These are phyloP conservation scores for Cettia cetti DNA, from an alignment of 2,113 vertebrate genomes.

Conservation along the genomic window DNA sequence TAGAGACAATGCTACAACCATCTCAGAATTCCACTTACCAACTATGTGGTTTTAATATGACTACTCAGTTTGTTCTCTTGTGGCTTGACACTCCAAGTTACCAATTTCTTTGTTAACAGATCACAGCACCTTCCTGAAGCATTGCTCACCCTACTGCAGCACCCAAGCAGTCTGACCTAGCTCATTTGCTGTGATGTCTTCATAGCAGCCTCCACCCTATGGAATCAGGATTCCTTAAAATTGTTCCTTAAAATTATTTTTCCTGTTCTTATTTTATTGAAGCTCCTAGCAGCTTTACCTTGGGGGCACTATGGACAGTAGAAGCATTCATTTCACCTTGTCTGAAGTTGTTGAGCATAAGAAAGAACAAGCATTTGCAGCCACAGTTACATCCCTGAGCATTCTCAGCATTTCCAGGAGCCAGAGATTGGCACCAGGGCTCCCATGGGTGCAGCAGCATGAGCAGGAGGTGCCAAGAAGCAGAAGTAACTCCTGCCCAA, in stretches of 20 bases:
- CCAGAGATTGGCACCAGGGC: rapidly evolving
- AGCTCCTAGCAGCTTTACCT: neutral
- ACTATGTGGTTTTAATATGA: neutral
- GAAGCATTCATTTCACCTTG: neutral
- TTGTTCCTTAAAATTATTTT: neutral
- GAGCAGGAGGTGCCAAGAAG: neutral
- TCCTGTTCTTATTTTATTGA: neutral
- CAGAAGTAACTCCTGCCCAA: neutral
- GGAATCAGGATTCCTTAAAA: neutral
- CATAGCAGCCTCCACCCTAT: neutral
- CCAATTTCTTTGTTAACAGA: neutral
- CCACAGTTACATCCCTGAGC: neutral
- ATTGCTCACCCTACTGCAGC: neutral
- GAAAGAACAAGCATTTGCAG: neutral
- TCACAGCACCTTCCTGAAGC: neutral
- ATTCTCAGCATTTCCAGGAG: neutral
- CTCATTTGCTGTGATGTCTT: neutral
- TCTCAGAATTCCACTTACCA: neutral
- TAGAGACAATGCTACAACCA: rapidly evolving
- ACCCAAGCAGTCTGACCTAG: neutral
- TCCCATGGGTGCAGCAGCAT: neutral
- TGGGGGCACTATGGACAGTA: neutral
- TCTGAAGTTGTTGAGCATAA: neutral
- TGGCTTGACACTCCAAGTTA: neutral
- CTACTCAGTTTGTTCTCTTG: neutral